Conservation (phyloP, 2,797 vertebrate species). For the Cirrhinus mrigala region DNA sequence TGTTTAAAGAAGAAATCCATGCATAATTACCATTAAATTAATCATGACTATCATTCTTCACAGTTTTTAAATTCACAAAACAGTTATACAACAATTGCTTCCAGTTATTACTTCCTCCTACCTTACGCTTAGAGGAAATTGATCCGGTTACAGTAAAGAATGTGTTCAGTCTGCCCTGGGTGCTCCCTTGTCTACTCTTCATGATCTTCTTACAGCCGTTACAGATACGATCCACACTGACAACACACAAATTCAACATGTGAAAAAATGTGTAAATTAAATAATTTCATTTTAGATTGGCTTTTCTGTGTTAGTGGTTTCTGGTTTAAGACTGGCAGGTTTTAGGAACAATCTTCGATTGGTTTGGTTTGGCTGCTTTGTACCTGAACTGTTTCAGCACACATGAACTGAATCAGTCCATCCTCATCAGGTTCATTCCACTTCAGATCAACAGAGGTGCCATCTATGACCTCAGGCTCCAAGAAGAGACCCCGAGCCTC, state of each 20-base stretch:
- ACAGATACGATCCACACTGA: conserved; percentile 89
- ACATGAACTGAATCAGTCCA: conserved; percentile 88
- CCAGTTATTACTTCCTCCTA: conserved; percentile 46
- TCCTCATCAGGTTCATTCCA: conserved; percentile 92
- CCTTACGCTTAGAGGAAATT: conserved; percentile 94
- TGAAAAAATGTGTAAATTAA: not conserved
- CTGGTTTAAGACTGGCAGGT: not conserved
- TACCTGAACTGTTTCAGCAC: conserved; percentile 92
- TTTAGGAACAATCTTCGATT: not conserved
- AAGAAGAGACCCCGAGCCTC: conserved; percentile 91
- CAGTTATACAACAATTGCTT: not conserved
- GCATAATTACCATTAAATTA: not conserved
- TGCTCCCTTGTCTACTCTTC: conserved; percentile 94
- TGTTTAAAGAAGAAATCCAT: not conserved
- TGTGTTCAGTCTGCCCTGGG: conserved; percentile 92
- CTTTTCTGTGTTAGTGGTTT: no score
- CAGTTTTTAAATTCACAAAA: not conserved
- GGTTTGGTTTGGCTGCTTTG: conserved; percentile 6
- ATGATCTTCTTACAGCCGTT: conserved; percentile 88
- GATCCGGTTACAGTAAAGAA: conserved; percentile 96
- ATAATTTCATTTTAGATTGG: no score
- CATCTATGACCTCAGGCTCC: conserved; percentile 89
- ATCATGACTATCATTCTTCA: not conserved
- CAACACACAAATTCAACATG: not conserved
- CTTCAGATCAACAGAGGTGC: conserved; percentile 84